Conservation (phyloP, 2,888 invertebrate species). For the Schizaphis graminum region DNA sequence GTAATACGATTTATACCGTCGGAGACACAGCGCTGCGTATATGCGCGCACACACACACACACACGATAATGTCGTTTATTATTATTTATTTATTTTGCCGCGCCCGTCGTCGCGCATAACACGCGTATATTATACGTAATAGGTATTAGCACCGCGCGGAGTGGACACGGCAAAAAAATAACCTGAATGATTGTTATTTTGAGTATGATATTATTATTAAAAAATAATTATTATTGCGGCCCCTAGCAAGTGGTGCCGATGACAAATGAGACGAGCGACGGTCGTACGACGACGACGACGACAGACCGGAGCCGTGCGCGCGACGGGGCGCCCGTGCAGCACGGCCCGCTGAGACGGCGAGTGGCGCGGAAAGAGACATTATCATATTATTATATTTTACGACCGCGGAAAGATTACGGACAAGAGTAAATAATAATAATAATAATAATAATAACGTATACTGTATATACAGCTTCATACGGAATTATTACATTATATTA, state of each 20-base stretch:
- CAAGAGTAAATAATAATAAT: slow-evolving; percentile 1
- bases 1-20: not conserved
- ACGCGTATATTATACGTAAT: not conserved
- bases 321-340: slow-evolving; percentile 46
- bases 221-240: not conserved
- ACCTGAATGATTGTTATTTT: not conserved
- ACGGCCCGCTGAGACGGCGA: not conserved
- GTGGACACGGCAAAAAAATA: not conserved
- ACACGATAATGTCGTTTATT: slow-evolving; percentile 11
- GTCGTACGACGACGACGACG: slow-evolving; percentile 44
- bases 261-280: slow-evolving; percentile 63
- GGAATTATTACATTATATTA: not conserved
- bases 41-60: too few species aligned
- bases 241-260: slow-evolving; percentile 57
- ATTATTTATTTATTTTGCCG: slow-evolving; percentile 12
- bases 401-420: slow-evolving; percentile 8
- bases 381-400: slow-evolving; percentile 20
- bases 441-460: too few species aligned
- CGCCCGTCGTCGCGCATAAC: not conserved
- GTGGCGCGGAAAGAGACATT: slow-evolving; percentile 11
- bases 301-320: slow-evolving; percentile 58
- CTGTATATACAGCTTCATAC: not conserved
- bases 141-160: not conserved
- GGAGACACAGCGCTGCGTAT: not conserved
- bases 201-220: not conserved